Evolutionary conservation across 2,797 vertebrate species (phyloP).

Genomic region (Todus mexicanus): DNA sequence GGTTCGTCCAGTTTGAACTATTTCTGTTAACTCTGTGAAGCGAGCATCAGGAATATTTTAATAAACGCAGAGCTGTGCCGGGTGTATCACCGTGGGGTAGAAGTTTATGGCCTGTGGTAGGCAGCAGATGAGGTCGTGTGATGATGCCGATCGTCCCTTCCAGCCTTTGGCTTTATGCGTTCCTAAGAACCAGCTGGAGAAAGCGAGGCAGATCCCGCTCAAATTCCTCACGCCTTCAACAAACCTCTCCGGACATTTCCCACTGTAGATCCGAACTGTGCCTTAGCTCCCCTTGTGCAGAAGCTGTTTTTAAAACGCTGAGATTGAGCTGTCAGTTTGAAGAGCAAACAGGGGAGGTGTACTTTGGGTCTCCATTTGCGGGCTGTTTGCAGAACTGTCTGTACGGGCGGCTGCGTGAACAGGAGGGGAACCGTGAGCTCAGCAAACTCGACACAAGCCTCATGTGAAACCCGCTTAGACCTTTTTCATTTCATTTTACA

Average conservation of each 20-base stretch:
- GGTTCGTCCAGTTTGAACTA: neutral
- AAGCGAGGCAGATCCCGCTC: neutral
- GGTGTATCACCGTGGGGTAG: neutral
- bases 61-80: neutral
- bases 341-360: conserved; percentile 38
- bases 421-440: neutral
- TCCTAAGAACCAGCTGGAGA: neutral
- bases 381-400: conserved; percentile 45
- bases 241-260: neutral
- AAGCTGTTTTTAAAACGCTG: neutral
- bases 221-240: conserved; percentile 7
- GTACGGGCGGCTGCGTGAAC: neutral
- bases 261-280: neutral
- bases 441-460: neutral
- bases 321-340: conserved; percentile 39
- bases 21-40: neutral
- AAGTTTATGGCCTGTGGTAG: neutral
- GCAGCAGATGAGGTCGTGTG: neutral
- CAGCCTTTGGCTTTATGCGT: neutral
- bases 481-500: neutral
- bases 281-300: neutral
- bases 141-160: neutral
- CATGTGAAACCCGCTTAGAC: neutral
- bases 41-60: neutral
- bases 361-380: neutral